Evolutionary conservation across 2,797 vertebrate genomes (phyloP).

Genomic region (Zenarchopterus dispar): DNA sequence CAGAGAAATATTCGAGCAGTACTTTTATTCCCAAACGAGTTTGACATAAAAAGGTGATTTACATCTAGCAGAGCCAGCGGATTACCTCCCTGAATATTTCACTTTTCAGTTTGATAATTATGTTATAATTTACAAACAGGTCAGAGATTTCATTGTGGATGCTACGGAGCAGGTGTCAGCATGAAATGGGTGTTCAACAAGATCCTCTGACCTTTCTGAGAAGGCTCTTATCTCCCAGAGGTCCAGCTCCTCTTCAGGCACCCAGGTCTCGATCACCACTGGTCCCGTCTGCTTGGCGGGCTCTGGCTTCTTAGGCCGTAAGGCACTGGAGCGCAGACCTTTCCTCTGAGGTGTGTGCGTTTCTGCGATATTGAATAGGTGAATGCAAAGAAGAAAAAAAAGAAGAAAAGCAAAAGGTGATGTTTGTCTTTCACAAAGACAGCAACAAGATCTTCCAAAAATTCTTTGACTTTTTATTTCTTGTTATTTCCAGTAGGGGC

Average conservation of each 20-base stretch:
- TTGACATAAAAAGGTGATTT: not conserved
- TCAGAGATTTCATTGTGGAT: too few relatives aligned
- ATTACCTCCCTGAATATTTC: too few relatives aligned
- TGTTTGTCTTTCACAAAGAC: not conserved
- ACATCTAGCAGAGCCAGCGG: not conserved
- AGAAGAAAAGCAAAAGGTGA: too few relatives aligned
- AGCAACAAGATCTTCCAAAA: not conserved
- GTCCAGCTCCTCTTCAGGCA: conserved; percentile 95
- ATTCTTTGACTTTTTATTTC: not conserved
- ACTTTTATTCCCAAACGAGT: not conserved
- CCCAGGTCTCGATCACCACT: conserved; percentile 96
- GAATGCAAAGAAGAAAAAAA: too few relatives aligned
- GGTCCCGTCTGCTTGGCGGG: conserved; percentile 96
- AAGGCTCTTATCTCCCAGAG: conserved; percentile 99
- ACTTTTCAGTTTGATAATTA: too few relatives aligned
- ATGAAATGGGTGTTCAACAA: not conserved
- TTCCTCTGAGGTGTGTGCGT: conserved; percentile 98
- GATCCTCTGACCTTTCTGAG: conserved; percentile 89
- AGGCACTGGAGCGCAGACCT: conserved; percentile 95
- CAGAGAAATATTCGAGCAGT: too few relatives aligned
- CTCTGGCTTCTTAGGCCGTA: conserved; percentile 95
- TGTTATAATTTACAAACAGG: too few relatives aligned
- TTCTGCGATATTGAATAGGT: conserved; percentile 79
- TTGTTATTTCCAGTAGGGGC: not conserved
- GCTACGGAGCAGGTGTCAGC: too few relatives aligned